Conservation (phyloP, 2,113 vertebrate genomes). For the Heloderma charlesbogerti region DNA sequence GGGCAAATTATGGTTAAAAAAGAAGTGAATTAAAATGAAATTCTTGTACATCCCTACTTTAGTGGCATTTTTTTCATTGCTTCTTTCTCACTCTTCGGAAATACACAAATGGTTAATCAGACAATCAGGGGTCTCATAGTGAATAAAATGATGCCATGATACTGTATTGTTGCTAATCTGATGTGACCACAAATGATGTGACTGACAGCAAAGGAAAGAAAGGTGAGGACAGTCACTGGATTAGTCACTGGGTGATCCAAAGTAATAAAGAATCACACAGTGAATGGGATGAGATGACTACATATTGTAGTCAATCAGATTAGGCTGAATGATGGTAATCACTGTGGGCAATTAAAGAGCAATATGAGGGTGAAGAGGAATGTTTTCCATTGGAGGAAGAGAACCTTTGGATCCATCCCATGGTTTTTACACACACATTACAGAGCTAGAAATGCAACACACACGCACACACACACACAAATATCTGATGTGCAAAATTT, state of each 20-base stretch:
- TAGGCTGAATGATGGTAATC: too few species aligned
- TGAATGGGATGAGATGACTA: background rate
- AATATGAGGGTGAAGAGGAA: background rate
- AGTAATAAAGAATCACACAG: background rate
- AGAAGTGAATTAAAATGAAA: too few species aligned
- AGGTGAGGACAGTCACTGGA: background rate
- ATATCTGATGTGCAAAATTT: background rate
- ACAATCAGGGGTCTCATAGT: background rate
- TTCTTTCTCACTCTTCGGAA: background rate
- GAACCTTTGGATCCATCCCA: too few species aligned
- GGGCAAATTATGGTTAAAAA: too few species aligned
- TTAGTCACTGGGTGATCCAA: background rate
- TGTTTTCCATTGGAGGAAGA: background rate
- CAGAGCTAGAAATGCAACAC: too few species aligned
- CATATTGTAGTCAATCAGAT: background rate
- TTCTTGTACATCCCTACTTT: too few species aligned
- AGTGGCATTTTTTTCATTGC: too few species aligned
- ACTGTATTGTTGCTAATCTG: background rate
- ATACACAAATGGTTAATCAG: background rate
- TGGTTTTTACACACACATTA: too few species aligned
- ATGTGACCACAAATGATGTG: background rate
- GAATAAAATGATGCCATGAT: background rate
- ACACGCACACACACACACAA: too few species aligned
- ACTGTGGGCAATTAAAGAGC: background rate
- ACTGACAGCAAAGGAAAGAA: background rate